phyloP scores from a whole-genome alignment of 2,888 invertebrate species.

The Merodon equestris region DNA sequence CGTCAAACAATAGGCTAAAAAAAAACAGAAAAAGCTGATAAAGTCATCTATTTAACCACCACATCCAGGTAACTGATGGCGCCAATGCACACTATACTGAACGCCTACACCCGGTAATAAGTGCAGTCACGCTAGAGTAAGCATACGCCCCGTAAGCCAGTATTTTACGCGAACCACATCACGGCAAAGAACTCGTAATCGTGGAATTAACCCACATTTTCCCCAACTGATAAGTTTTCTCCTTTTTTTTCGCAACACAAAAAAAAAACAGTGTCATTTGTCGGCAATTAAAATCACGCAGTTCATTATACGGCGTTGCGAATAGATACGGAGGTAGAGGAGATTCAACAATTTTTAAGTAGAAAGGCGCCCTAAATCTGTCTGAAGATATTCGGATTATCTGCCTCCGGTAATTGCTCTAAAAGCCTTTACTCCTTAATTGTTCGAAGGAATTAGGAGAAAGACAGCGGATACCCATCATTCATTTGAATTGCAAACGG shows the following conservation, averaged over 20 bases:
- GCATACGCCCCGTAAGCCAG: slow-evolving; percentile 63
- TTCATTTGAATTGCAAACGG: slow-evolving; percentile 61
- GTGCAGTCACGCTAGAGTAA: slow-evolving; percentile 64
- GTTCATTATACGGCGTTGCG: slow-evolving; percentile 28
- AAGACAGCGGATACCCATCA: slow-evolving; percentile 36
- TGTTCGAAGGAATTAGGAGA: too few relatives aligned
- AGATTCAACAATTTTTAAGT: background rate
- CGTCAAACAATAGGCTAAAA: background rate
- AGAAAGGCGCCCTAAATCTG: slow-evolving; percentile 31
- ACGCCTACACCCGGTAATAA: slow-evolving; percentile 38
- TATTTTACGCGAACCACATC: slow-evolving; percentile 29
- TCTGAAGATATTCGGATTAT: slow-evolving; percentile 28
- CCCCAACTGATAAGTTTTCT: slow-evolving; percentile 58
- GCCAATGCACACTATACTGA: slow-evolving; percentile 63
- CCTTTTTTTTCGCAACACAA: slow-evolving; percentile 12
- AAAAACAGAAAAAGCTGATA: slow-evolving; percentile 39
- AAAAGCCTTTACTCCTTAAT: slow-evolving; percentile 20
- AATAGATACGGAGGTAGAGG: background rate
- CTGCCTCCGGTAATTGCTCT: slow-evolving; percentile 40
- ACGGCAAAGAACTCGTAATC: slow-evolving; percentile 10
- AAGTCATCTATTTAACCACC: slow-evolving; percentile 24
- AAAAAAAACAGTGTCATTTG: slow-evolving; percentile 62
- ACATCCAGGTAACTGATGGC: slow-evolving; percentile 51
- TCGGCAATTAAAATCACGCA: slow-evolving; percentile 66
- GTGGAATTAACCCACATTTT: slow-evolving; percentile 64